These are phyloP conservation scores for Dermolepida albohirtum DNA, from an alignment of 2,888 invertebrate genomes.

Conservation along the genomic window DNA sequence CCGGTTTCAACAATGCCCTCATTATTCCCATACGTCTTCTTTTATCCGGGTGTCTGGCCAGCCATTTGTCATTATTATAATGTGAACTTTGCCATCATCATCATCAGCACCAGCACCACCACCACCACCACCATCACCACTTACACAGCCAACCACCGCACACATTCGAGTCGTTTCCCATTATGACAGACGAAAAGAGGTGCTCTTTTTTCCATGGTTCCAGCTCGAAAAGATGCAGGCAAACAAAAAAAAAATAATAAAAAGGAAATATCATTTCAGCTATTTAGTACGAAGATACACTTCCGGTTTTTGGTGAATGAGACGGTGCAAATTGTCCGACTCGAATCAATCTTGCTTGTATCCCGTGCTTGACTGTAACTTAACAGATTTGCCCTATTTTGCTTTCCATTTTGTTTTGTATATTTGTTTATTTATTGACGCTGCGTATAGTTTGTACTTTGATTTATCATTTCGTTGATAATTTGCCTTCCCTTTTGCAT, in stretches of 20 bases:
- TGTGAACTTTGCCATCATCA: conserved; percentile 38
- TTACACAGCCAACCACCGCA: background rate
- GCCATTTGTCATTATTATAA: conserved; percentile 55
- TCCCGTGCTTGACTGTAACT: no score
- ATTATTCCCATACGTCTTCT: conserved; percentile 55
- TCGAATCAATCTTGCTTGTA: no score
- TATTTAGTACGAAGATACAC: no score
- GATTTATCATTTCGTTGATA: no score
- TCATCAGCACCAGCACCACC: background rate
- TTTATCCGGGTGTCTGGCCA: conserved; percentile 52
- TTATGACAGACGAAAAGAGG: background rate
- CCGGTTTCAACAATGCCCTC: conserved; percentile 49
- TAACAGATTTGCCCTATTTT: no score
- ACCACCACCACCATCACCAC: conserved; percentile 7
- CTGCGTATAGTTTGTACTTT: no score
- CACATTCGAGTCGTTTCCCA: background rate
- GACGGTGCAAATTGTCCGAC: no score
- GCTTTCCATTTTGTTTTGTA: no score
- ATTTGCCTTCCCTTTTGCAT: no score
- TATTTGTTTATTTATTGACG: no score
- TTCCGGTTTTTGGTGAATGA: no score
- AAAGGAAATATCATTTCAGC: background rate
- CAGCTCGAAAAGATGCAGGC: background rate
- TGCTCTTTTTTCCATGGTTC: background rate
- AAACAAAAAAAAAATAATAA: conserved; percentile 1